Evolutionary conservation across 1,140 invertebrate genomes (phyloP), one percentile per base, ranked within the genome.

Genomic region (Proales similis): DNA sequence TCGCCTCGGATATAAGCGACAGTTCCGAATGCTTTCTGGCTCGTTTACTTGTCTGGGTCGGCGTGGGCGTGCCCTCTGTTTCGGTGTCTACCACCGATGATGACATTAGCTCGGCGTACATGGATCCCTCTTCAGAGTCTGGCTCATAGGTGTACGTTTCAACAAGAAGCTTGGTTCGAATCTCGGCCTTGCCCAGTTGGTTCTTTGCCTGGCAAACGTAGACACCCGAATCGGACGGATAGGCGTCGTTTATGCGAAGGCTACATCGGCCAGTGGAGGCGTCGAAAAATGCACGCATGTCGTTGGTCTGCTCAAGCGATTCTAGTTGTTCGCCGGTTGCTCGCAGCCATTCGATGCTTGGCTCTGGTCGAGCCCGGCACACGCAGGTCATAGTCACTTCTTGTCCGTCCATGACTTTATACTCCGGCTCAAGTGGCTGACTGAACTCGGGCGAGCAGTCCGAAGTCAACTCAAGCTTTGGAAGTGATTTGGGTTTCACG

Each of bases 151-250:
- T 26, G 45, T 42, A 53, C 22, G 32, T 38, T 57, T 57, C 51
- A 24, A 57, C 51, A 26, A 42, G 4, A 19, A 57, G 22, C 19
- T 42, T 39, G 17, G 36, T 43, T 20, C 70, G 71, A 53, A 71
- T 74, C 1, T 72, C 71, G 51, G 69, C 72, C 38, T 70, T 70
- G 29, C 74, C 74, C 24, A 64, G 64, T 24, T 68, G 65, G 65
- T 75, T 77, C 20, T 70, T 69, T 27, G 70, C 74, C 24, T 71
- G 67, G 19, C 70, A 69, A 4, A 70, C 74, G 65, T 73, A 76
- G 64, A 69, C 66, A 38, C 94, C 94, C 62, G 86, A 86, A 78
- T 98, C 93, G 78, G 91, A 88, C 3, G 88, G 84, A 47, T 93
- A 85, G 14, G 85, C 84, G 67, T 86, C 68, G 84, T 82, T 27